Conservation (phyloP, 2,888 invertebrate species). For the Nomada hirtipes region DNA sequence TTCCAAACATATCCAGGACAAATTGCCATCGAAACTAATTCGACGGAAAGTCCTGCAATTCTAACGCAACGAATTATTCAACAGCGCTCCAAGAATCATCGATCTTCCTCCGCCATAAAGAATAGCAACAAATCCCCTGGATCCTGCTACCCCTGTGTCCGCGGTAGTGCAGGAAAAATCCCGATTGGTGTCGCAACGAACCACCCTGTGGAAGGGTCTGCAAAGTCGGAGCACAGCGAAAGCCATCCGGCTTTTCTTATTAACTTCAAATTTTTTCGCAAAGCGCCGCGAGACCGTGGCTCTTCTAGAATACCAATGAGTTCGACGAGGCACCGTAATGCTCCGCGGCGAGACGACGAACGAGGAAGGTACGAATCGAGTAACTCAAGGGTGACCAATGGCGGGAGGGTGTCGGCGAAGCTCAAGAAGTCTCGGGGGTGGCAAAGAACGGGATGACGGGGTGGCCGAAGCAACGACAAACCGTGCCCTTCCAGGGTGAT, state of each 20-base stretch:
- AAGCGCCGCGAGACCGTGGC: constrained; percentile 78
- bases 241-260: constrained; percentile 83
- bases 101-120: background rate
- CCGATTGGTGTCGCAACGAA: constrained; percentile 38
- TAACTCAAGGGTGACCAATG: constrained; percentile 55
- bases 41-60: too few species aligned
- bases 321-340: constrained; percentile 67
- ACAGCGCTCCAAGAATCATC: background rate
- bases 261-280: constrained; percentile 84
- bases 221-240: constrained; percentile 71
- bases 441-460: constrained; percentile 39
- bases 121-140: constrained; percentile 33
- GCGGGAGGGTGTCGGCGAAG: constrained; percentile 50
- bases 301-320: constrained; percentile 82
- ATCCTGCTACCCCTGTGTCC: constrained; percentile 2
- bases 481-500: constrained; percentile 57
- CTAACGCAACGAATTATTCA: background rate
- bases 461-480: constrained; percentile 47
- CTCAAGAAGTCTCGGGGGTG: constrained; percentile 54
- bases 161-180: constrained; percentile 14
- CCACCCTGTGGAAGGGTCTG: constrained; percentile 2
- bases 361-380: constrained; percentile 59
- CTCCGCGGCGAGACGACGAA: constrained; percentile 64
- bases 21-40: too few species aligned
- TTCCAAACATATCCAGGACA: too few species aligned